Percentiles rank a stretch among this genome's conserved stretches.
Conservation (phyloP, 2,888 invertebrate species). For the Drosophila tanythrix region DNA sequence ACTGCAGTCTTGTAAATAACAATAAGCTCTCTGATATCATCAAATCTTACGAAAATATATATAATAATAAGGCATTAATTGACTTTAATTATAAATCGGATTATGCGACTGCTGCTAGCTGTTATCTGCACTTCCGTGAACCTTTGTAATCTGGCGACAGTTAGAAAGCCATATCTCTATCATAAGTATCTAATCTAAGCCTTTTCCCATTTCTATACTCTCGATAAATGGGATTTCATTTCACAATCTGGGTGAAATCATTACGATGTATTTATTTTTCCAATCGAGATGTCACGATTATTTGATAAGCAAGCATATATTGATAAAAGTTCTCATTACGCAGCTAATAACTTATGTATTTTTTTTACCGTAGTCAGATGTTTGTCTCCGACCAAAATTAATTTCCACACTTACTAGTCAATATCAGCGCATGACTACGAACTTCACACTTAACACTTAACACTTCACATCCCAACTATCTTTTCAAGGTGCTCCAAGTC, state of each 20-base stretch:
- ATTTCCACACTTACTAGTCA: background rate
- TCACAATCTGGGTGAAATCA: background rate
- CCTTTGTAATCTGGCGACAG: background rate
- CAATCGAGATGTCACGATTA: background rate
- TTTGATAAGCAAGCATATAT: background rate
- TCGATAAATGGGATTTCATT: background rate
- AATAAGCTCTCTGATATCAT: background rate
- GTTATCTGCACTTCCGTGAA: background rate
- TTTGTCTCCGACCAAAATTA: background rate
- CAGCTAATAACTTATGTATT: background rate
- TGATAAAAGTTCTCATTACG: background rate
- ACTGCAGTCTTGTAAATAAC: background rate
- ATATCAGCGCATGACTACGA: constrained; percentile 1
- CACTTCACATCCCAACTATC: background rate
- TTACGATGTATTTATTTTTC: background rate
- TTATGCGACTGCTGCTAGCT: background rate
- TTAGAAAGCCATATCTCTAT: background rate
- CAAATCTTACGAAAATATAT: background rate
- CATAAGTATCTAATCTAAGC: constrained; percentile 3
- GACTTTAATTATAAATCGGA: background rate
- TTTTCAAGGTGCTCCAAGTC: background rate
- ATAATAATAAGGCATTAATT: background rate
- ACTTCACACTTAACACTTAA: no score
- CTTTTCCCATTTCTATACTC: background rate
- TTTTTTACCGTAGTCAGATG: background rate